Percentiles rank a stretch among this genome's conserved stretches.
Evolutionary conservation across 2,888 invertebrate genomes (phyloP).

Genomic region (Himalopsyche kuldschensis): DNA sequence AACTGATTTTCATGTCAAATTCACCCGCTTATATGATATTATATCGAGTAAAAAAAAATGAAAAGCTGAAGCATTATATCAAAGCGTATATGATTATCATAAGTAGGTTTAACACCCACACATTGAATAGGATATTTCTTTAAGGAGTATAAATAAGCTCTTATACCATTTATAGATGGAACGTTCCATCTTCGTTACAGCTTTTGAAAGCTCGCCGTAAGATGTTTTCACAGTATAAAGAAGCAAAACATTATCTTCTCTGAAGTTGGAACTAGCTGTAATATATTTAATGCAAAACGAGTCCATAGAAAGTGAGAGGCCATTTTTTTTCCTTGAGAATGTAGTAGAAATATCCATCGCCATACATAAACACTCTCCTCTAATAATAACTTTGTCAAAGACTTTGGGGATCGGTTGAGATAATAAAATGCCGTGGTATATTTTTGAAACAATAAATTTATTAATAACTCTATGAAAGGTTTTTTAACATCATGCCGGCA

Average conservation of each 20-base stretch:
- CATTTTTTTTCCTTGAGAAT: background rate
- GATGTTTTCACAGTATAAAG: conserved; percentile 25
- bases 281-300: background rate
- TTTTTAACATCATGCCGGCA: too few species aligned
- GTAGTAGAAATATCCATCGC: background rate
- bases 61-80: too few species aligned
- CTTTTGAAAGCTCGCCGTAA: background rate
- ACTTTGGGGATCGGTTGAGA: too few species aligned
- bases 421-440: too few species aligned
- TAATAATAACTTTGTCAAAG: too few species aligned
- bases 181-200: background rate
- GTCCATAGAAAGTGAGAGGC: background rate
- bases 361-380: background rate
- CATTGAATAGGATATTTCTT: background rate
- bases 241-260: conserved; percentile 9
- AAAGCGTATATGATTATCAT: background rate
- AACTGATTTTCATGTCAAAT: too few species aligned
- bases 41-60: too few species aligned
- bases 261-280: background rate
- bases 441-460: too few species aligned
- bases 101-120: background rate
- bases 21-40: too few species aligned
- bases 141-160: background rate
- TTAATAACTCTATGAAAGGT: too few species aligned
- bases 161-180: background rate